Evolutionary conservation across 2,888 invertebrate species (phyloP).

Genomic region (Macropis europaea): DNA sequence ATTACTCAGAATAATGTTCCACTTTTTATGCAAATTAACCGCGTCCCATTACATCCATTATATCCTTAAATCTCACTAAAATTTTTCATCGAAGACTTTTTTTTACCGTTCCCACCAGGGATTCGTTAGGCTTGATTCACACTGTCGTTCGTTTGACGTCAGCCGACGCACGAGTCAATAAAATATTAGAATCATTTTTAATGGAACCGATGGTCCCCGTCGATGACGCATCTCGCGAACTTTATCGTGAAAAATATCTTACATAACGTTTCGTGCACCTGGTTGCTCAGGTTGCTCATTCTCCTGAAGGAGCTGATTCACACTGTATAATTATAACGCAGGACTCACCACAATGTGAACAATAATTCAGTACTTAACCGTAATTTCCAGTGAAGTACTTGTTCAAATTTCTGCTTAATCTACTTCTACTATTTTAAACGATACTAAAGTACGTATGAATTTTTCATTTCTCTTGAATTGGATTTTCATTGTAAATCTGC

Average conservation of each 20-base stretch:
- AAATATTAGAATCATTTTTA: neutral
- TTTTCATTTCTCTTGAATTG: conserved; percentile 23
- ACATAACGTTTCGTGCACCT: neutral
- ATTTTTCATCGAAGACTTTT: too few species aligned
- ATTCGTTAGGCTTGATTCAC: conserved; percentile 2
- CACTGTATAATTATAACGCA: neutral
- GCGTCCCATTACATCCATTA: too few species aligned
- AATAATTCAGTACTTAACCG: neutral
- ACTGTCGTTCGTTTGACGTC: neutral
- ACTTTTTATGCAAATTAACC: too few species aligned
- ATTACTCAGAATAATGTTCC: too few species aligned
- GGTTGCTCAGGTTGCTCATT: neutral
- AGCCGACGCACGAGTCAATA: neutral
- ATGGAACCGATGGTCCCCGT: neutral
- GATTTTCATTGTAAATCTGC: neutral
- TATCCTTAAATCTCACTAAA: too few species aligned
- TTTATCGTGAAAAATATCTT: neutral
- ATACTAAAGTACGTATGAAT: neutral
- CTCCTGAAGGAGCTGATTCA: neutral
- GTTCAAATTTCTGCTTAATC: conserved; percentile 1
- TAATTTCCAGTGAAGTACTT: conserved; percentile 1
- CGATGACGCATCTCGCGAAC: neutral
- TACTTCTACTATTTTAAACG: neutral
- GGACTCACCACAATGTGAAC: neutral
- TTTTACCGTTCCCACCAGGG: neutral